These are phyloP conservation scores for Irena cyanogastra DNA, from an alignment of 2,113 vertebrate species.

Conservation along the genomic window DNA sequence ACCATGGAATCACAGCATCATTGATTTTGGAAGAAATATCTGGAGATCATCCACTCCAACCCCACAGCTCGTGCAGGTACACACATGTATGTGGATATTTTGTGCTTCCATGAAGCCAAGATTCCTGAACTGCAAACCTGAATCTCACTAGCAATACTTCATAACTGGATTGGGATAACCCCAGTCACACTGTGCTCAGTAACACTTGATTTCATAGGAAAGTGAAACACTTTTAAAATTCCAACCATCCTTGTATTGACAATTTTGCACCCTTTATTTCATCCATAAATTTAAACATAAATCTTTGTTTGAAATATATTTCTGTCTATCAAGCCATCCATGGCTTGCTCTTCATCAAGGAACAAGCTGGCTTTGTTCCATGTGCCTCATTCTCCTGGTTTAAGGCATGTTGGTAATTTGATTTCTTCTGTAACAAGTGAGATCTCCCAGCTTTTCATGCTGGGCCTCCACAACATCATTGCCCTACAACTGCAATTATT, in stretches of 20 bases:
- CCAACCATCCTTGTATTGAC: background rate
- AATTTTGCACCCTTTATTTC: background rate
- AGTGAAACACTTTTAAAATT: background rate
- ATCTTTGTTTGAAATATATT: background rate
- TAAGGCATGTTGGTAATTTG: background rate
- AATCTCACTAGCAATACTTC: background rate
- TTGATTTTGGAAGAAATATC: background rate
- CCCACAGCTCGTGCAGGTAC: background rate
- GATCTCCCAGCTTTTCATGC: background rate
- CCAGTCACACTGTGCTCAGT: background rate
- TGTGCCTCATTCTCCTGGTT: background rate
- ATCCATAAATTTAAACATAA: background rate
- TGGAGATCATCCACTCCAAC: background rate
- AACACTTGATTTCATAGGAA: background rate
- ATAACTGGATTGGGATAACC: background rate
- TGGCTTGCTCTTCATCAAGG: background rate
- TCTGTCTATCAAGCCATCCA: background rate
- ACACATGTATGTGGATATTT: background rate
- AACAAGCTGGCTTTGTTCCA: background rate
- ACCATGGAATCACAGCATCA: background rate
- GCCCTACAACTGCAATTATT: background rate
- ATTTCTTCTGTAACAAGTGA: background rate
- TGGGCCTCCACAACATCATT: background rate
- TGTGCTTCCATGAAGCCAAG: background rate
- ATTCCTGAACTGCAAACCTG: background rate